A percentile compares a stretch with the other conserved stretches of the same genome.
phyloP scores from a whole-genome alignment of 1,140 invertebrate species.

The Drosophila oshimai region DNA sequence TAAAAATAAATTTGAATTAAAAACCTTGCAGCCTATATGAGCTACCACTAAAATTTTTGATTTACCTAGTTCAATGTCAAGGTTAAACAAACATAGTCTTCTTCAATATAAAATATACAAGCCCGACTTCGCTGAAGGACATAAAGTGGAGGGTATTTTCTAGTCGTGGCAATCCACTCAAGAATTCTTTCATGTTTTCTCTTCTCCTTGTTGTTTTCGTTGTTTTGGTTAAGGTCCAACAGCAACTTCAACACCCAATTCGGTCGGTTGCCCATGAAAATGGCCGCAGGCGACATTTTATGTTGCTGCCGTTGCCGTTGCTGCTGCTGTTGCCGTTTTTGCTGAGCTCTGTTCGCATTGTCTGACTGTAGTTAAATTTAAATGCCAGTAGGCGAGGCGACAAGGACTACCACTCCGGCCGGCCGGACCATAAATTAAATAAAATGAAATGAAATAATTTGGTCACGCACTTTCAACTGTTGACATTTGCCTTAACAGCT shows the following conservation, averaged over 20 bases:
- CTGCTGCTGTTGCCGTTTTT: background rate
- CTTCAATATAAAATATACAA: too few relatives aligned
- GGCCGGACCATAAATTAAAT: constrained; percentile 54
- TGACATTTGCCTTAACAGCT: constrained; percentile 44
- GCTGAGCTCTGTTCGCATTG: constrained; percentile 34
- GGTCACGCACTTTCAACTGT: constrained; percentile 44
- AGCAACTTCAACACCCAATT: constrained; percentile 58
- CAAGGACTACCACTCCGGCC: constrained; percentile 19
- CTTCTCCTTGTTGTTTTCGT: constrained; percentile 18
- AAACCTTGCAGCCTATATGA: too few relatives aligned
- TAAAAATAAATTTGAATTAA: too few relatives aligned
- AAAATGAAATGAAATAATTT: constrained; percentile 65
- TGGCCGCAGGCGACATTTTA: constrained; percentile 69
- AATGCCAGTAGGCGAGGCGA: constrained; percentile 35
- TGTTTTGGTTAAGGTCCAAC: constrained; percentile 32
- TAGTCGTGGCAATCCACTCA: background rate
- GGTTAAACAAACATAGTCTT: too few relatives aligned
- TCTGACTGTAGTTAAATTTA: constrained; percentile 69
- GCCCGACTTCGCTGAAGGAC: too few relatives aligned
- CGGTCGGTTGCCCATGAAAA: constrained; percentile 63
- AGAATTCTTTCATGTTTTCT: background rate
- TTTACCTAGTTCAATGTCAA: too few relatives aligned
- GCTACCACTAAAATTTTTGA: too few relatives aligned
- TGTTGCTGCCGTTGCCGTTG: constrained; percentile 28
- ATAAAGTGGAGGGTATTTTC: background rate